These are phyloP conservation scores for Amphimedon queenslandica DNA, from an alignment of 37 sponge, comb jelly and placozoan species.

Conservation along the genomic window DNA sequence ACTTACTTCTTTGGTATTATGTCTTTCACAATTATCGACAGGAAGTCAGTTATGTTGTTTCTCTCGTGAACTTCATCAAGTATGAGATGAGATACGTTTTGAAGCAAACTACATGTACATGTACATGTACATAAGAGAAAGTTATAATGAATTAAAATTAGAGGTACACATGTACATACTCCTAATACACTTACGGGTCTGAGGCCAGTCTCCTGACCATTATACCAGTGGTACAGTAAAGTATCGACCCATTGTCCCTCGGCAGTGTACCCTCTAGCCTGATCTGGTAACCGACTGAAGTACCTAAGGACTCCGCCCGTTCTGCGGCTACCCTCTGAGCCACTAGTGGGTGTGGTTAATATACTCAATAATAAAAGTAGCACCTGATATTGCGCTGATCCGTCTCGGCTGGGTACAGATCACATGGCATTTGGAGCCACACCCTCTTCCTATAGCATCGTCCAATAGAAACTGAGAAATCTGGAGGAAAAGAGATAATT, in stretches of 20 bases:
- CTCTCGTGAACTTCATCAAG: conserved; percentile 93
- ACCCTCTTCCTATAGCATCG: conserved; percentile 66
- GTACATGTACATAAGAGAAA: conserved; percentile 2
- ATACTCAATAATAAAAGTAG: background rate
- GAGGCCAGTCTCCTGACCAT: conserved; percentile 56
- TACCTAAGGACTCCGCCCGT: conserved; percentile 52
- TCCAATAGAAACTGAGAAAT: conserved; percentile 89
- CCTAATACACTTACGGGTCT: conserved; percentile 42
- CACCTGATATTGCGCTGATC: conserved; percentile 88
- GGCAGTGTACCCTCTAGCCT: conserved; percentile 71
- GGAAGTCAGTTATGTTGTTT: conserved; percentile 72
- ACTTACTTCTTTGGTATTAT: conserved; percentile 51
- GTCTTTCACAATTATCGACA: conserved; percentile 69
- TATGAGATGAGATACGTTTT: conserved; percentile 57
- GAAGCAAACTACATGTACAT: conserved; percentile 7
- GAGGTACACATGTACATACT: background rate
- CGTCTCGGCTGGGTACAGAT: conserved; percentile 87
- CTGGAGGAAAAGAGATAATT: conserved; percentile 30
- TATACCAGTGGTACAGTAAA: conserved; percentile 72
- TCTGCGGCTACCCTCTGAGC: conserved; percentile 67
- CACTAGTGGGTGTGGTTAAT: conserved; percentile 6
- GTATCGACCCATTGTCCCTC: conserved; percentile 46
- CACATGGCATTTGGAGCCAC: conserved; percentile 70
- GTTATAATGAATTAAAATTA: no score
- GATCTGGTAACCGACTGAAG: conserved; percentile 72